Evolutionary conservation across 2,113 vertebrate genomes (phyloP), one percentile per base, ranked within the genome.

Genomic region (Edolisoma coerulescens): DNA sequence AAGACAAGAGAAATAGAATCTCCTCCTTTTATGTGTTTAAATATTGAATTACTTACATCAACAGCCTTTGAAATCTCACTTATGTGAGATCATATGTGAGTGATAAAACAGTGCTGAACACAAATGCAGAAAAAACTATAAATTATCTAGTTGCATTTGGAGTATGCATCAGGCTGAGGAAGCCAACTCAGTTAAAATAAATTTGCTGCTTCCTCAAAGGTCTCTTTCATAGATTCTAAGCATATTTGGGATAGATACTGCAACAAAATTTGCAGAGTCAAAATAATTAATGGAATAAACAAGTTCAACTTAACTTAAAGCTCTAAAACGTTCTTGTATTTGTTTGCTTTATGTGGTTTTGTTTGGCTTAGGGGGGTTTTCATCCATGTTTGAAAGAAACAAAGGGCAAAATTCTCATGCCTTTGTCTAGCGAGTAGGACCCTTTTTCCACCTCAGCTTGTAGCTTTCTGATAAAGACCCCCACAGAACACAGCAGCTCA

Each of bases 361-460:
- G 3, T 41, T 74, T 0, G 1, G 6, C 16, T 61, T 37, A 35
- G 9, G 20, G 12, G 2, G 0, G 3, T 28, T 17, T 50, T n/a
- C 3, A 15, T 42, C 3, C 13, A 22, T 59, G 67, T 80, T n/a
- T 39, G 41, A 39, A 52, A 68, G 37, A 30, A 91, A 61, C 0
- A 22, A 64, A 20, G 6, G 14, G 9, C 10, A 71, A 77, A 57
- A 5, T 32, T 15, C 47, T 73, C 3, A 6, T 20, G 10, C 0
- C n/a, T 82, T 64, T 75, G 53, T 3, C 7, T 44, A 27, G 8
- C 35, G 41, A 56, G 2, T n/a, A 69, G 17, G 15, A 56, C 6
- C 33, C 3, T 15, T 30, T 68, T 60, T 64, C 30, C 3, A 60
- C 19, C 11, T 60, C 16, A 11, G 27, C 33, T 20, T 50, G 26